phyloP scores from a whole-genome alignment of 1,140 invertebrate species.

The Diorhabda sublineata region DNA sequence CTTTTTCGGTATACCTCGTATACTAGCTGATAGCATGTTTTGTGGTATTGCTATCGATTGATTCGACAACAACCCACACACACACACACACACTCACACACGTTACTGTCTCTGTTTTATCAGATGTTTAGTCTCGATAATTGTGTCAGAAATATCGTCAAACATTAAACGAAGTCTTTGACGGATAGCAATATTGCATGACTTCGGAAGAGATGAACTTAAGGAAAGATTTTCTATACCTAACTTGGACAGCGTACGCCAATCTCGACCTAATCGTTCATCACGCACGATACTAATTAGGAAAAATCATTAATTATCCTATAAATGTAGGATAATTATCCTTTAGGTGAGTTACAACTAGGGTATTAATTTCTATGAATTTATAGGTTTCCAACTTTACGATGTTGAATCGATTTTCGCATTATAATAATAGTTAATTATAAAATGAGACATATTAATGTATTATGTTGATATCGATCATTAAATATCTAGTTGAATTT shows the following conservation, averaged over 20 bases:
- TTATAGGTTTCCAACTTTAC: conserved; percentile 6
- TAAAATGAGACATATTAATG: too few species aligned
- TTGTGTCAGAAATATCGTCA: conserved; percentile 32
- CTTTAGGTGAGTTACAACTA: not conserved
- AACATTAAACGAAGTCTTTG: conserved; percentile 31
- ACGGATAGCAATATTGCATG: conserved; percentile 29
- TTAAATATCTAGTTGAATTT: too few species aligned
- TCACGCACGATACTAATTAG: conserved; percentile 39
- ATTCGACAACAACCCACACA: not conserved
- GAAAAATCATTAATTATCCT: conserved; percentile 37
- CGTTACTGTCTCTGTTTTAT: conserved; percentile 10
- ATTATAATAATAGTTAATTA: too few species aligned
- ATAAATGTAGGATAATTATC: conserved; percentile 30
- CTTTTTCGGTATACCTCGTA: too few species aligned
- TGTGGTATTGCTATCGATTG: not conserved
- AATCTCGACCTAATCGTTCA: conserved; percentile 31
- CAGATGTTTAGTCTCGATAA: conserved; percentile 24
- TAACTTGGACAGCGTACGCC: conserved; percentile 26
- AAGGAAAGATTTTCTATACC: conserved; percentile 33
- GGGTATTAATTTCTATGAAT: conserved; percentile 3
- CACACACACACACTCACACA: not conserved
- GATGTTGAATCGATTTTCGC: not conserved
- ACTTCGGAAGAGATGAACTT: conserved; percentile 25
- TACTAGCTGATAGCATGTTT: too few species aligned
- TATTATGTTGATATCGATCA: too few species aligned